Conservation (phyloP, 2,113 vertebrate species). For the Myotis brandtii region DNA sequence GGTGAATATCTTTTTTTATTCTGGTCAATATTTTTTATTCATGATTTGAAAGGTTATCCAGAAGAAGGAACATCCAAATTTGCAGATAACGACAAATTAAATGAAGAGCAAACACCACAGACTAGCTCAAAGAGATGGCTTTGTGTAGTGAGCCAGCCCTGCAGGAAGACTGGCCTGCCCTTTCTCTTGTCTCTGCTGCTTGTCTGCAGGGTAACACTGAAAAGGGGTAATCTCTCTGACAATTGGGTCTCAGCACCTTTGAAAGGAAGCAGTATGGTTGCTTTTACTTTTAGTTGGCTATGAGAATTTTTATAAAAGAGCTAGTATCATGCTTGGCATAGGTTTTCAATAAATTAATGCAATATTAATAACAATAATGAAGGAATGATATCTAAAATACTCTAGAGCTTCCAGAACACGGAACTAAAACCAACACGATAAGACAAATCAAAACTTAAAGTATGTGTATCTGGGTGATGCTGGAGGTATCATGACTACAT, state of each 20-base stretch:
- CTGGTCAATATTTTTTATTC: background rate
- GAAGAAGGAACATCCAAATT: background rate
- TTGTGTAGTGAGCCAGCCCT: rapidly evolving
- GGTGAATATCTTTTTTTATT: background rate
- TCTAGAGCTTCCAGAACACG: background rate
- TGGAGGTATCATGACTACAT: background rate
- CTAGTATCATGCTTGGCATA: background rate
- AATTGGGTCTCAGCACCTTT: background rate
- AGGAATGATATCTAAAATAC: background rate
- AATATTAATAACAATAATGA: background rate
- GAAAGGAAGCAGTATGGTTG: background rate
- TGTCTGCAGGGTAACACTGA: background rate
- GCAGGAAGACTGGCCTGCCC: background rate
- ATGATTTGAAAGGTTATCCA: background rate
- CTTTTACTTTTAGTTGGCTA: background rate
- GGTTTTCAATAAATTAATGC: background rate
- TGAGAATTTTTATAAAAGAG: background rate
- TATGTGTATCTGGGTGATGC: background rate
- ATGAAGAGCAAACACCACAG: background rate
- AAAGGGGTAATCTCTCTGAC: background rate
- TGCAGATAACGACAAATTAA: background rate
- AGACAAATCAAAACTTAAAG: background rate
- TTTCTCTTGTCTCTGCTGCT: background rate
- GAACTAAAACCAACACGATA: background rate
- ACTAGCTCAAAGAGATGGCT: background rate